These are phyloP conservation scores for Alectoris magna DNA, from an alignment of 2,797 vertebrate genomes.

Conservation along the genomic window DNA sequence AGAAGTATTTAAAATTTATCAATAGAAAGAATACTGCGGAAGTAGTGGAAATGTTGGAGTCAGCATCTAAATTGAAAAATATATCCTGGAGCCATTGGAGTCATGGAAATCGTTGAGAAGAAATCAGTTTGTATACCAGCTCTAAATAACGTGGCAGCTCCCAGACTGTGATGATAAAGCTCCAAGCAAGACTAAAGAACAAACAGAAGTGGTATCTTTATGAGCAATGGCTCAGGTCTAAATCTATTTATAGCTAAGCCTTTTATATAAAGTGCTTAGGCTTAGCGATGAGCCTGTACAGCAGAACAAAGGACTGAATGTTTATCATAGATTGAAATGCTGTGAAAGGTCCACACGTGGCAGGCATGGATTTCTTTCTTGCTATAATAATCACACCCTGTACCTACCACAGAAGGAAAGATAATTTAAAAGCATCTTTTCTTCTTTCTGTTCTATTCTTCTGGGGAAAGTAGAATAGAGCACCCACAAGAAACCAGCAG, in stretches of 20 bases:
- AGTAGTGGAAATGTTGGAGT: neutral
- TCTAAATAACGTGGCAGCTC: neutral
- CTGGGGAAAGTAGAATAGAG: neutral
- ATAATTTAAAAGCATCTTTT: neutral
- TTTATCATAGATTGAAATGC: conserved; percentile 8
- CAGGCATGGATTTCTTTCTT: neutral
- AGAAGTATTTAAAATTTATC: neutral
- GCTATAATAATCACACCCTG: neutral
- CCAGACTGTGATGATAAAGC: neutral
- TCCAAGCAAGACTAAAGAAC: conserved; percentile 29
- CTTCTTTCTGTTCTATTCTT: neutral
- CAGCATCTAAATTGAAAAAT: conserved; percentile 2
- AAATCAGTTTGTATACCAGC: neutral
- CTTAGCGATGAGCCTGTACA: conserved; percentile 39
- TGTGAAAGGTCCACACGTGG: neutral
- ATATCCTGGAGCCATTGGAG: neutral
- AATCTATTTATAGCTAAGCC: conserved; percentile 60
- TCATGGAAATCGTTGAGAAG: neutral
- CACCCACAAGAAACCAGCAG: neutral
- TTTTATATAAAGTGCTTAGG: conserved; percentile 64
- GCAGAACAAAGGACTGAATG: conserved; percentile 12
- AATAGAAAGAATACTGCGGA: neutral
- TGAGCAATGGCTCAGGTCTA: conserved; percentile 27
- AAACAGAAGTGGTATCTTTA: conserved; percentile 29
- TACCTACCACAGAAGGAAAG: neutral